A percentile compares a stretch with the other conserved stretches of the same genome.
Conservation (phyloP, 2,113 vertebrate species). For the Eidolon helvum region DNA sequence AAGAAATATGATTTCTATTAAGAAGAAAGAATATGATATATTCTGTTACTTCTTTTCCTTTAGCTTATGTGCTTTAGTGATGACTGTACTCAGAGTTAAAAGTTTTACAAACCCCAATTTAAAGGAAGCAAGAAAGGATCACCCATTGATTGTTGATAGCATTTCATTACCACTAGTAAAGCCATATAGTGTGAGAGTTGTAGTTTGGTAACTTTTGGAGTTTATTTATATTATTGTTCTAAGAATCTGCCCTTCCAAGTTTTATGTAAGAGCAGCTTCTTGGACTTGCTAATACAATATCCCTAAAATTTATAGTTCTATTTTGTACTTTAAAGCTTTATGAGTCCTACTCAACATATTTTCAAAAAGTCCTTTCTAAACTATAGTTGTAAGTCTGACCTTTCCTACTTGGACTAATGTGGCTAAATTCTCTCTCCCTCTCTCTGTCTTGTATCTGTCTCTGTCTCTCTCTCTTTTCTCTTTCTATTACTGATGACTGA, state of each 20-base stretch:
- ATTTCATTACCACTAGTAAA: background rate
- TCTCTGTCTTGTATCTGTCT: background rate
- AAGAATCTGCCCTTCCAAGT: background rate
- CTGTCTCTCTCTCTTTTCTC: background rate
- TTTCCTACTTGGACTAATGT: background rate
- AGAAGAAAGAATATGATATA: background rate
- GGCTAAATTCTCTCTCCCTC: background rate
- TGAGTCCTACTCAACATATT: background rate
- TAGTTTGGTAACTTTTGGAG: background rate
- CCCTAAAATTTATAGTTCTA: background rate
- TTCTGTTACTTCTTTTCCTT: conserved; percentile 51
- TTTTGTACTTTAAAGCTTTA: background rate
- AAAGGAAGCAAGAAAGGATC: background rate
- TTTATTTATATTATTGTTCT: background rate
- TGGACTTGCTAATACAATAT: background rate
- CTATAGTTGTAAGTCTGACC: background rate
- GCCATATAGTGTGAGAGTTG: background rate
- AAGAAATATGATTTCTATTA: conserved; percentile 22
- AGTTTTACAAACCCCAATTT: background rate
- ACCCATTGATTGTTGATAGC: background rate
- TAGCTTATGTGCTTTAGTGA: background rate
- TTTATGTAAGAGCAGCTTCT: background rate
- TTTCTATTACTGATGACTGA: background rate
- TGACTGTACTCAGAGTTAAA: background rate
- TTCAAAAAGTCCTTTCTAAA: background rate